phyloP scores from a whole-genome alignment of 2,888 invertebrate species.

The Chymomyza caudatula region DNA sequence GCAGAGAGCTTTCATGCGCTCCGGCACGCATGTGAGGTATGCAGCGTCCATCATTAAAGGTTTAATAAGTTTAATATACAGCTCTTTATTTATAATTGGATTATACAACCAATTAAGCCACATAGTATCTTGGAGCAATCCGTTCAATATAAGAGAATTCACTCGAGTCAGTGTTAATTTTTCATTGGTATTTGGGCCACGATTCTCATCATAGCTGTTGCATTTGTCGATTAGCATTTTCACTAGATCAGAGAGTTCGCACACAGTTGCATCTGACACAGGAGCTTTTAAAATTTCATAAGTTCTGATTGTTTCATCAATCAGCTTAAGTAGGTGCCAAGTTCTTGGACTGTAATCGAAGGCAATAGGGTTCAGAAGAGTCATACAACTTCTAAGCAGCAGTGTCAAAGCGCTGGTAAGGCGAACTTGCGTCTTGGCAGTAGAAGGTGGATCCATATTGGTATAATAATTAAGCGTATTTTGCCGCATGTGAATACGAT shows the following conservation, averaged over 20 bases:
- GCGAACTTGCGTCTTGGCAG: constrained; percentile 52
- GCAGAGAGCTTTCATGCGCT: constrained; percentile 22
- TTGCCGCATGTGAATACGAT: constrained; percentile 46
- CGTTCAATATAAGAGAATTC: background rate
- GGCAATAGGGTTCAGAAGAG: constrained; percentile 31
- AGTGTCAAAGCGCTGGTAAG: constrained; percentile 47
- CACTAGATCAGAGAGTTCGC: constrained; percentile 36
- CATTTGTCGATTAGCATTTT: constrained; percentile 33
- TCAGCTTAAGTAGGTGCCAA: constrained; percentile 42
- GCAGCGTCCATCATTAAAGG: constrained; percentile 49
- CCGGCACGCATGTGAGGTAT: constrained; percentile 33
- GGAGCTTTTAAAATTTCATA: constrained; percentile 11
- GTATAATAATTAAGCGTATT: constrained; percentile 39
- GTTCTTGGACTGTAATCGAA: constrained; percentile 26
- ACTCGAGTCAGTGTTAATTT: too few species aligned
- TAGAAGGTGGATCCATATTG: constrained; percentile 1
- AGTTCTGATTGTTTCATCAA: constrained; percentile 29
- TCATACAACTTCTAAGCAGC: constrained; percentile 50
- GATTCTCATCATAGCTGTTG: too few species aligned
- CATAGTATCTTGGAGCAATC: background rate
- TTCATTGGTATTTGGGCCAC: too few species aligned
- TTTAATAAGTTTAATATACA: constrained; percentile 15
- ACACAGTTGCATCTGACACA: constrained; percentile 23
- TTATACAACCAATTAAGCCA: background rate
- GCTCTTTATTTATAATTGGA: background rate